Evolutionary conservation across 2,888 invertebrate genomes (phyloP), one percentile per base, ranked within the genome.

Genomic region (Dioctria rufipes): DNA sequence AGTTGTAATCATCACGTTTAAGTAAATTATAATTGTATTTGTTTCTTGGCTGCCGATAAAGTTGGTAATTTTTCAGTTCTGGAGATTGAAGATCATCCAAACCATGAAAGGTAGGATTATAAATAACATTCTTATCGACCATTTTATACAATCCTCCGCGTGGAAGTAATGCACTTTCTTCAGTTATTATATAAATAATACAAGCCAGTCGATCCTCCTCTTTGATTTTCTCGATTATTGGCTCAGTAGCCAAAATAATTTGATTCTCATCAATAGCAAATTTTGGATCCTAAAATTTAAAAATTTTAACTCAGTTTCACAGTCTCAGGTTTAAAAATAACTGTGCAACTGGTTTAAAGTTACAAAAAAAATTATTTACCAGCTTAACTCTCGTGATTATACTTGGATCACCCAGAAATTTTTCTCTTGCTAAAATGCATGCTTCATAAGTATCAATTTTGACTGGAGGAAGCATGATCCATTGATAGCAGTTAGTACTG

Each of bases 1-100:
- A 95, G 89, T 97, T 96, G 84, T 96, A 95, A 88, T 96, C 95
- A 43, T 92, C 91, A 80, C 94, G 91, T n/a, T 93, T 93, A 1
- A 95, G 90, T 5, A 96, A 90, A 88, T 96, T 95, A 0, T 92
- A 91, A 84, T 94, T 95, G 91, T 93, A 93, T 83, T 93, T 93
- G 85, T 94, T 92, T 84, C 92, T 91, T 0, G 95, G 92, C 79
- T 90, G 86, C 81, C 96, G 91, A 84, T 93, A 94, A 85, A 97
- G 95, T 81, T 94, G 91, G 88, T 95, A 97, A 3, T 94, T 94
- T 78, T 92, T 93, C 1, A 95, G 88, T 83, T 94, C 92, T 71
- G 92, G 91, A 0, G 94, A 92, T 84, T 97, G 95, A 0, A 91
- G 83, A 0, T 88, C 86, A 1, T 89, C 90, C 0, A 95, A 87